Evolutionary conservation across 2,113 vertebrate species (phyloP), one percentile per base, ranked within the genome.

Genomic region (Lophotis ruficrista): DNA sequence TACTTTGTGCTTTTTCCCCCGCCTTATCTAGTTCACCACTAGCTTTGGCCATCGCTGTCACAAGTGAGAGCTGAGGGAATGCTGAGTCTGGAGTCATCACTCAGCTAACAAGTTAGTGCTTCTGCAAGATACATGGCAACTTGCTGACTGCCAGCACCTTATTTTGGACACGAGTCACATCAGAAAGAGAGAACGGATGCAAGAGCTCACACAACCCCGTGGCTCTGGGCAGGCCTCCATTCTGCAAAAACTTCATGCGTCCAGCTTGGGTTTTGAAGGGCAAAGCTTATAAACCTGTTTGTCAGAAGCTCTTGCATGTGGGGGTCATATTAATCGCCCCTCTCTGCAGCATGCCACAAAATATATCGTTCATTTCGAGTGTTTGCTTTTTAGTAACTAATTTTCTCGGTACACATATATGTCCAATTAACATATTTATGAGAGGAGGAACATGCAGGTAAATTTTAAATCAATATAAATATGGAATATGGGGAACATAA

Each of bases 11-110:
- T 87, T 91, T 62, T 96, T 95, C 83, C 65, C 62, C 41, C 2
- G 57, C 78, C 37, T 92, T 95, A 96, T 97, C 96, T 92, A 38
- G 64, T 22, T 89, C 75, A 62, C 27, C 15, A 14, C 95, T 77
- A 79, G 85, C 85, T 82, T 92, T 89, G 80, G 85, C 85, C 91
- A 95, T 95, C 90, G 57, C 88, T 91, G 94, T 91, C 81, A 62
- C 88, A 94, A 96, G 91, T 95, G 88, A 96, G 91, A 96, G 83
- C 91, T 95, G 96, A 97, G 78, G 94, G 87, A 97, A 95, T 41
- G 90, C 86, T 96, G 96, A 96, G 93, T 89, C 89, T 79, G 77
- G 66, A 95, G 54, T 96, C 96, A 94, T 93, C 94, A 94, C 96
- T 97, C 96, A 96, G 78, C 83, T 48, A 65, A 93, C 95, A 95